Evolutionary conservation across 2,113 vertebrate species (phyloP).

Genomic region (Callipepla californica): DNA sequence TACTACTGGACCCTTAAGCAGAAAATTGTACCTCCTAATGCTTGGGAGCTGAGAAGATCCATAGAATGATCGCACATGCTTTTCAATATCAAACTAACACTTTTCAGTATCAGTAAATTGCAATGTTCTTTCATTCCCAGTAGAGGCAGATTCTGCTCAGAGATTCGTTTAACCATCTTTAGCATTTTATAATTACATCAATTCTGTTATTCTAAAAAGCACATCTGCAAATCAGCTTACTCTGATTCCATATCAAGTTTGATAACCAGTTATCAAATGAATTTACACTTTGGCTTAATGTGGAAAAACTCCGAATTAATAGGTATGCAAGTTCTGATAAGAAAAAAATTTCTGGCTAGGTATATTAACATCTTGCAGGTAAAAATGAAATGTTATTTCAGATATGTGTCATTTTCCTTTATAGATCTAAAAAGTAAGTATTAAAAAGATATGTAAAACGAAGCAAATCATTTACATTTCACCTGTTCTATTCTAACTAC

Average conservation of each 20-base stretch:
- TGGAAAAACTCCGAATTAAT: constrained; percentile 5
- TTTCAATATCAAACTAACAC: not conserved
- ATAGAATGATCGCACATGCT: not conserved
- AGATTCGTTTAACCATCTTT: not conserved
- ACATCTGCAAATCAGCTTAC: not conserved
- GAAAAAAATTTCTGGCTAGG: not conserved
- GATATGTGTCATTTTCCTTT: not conserved
- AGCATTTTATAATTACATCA: not conserved
- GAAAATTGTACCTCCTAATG: not conserved
- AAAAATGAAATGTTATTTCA: constrained; percentile 47
- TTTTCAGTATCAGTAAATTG: not conserved
- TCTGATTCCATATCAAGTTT: not conserved
- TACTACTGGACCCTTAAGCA: not conserved
- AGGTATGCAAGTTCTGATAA: not conserved
- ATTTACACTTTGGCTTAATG: not conserved
- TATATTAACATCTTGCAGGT: not conserved
- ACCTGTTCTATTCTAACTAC: not conserved
- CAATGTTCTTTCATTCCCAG: not conserved
- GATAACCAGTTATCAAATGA: constrained; percentile 4
- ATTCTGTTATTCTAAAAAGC: not conserved
- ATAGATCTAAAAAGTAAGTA: constrained; percentile 46
- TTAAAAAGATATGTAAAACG: constrained; percentile 50
- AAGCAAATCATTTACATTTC: constrained; percentile 43
- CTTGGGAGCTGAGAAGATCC: not conserved
- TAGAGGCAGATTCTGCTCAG: not conserved